Conservation (phyloP, 2,888 invertebrate species). For the Hirtodrosophila confusa region DNA sequence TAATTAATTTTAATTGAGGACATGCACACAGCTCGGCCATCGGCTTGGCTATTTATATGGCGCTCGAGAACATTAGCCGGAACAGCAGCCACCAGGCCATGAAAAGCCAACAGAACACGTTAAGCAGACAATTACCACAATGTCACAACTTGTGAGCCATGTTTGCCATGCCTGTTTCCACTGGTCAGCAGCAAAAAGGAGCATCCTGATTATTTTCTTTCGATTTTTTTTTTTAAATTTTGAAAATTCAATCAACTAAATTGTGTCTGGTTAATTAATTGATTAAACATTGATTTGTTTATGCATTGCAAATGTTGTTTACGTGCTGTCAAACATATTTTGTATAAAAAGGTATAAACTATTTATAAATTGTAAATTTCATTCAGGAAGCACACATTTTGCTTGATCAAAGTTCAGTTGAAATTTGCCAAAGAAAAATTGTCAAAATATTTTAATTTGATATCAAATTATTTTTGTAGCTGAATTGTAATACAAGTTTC, state of each 20-base stretch:
- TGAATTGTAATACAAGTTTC: not conserved
- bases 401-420: conserved; percentile 34
- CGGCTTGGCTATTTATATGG: conserved; percentile 38
- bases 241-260: conserved; percentile 6
- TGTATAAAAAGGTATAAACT: conserved; percentile 43
- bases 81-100: conserved; percentile 41
- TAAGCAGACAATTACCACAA: conserved; percentile 33
- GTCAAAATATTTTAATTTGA: not conserved
- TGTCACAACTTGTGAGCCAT: conserved; percentile 9
- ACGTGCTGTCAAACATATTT: conserved; percentile 44
- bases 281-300: conserved; percentile 56
- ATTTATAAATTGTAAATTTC: conserved; percentile 23
- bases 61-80: conserved; percentile 35
- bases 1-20: conserved; percentile 81
- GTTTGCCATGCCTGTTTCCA: too few relatives aligned
- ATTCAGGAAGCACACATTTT: conserved; percentile 25
- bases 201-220: too few relatives aligned
- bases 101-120: conserved; percentile 1
- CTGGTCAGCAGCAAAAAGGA: conserved; percentile 1
- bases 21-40: conserved; percentile 37
- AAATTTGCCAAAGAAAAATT: conserved; percentile 13
- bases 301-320: conserved; percentile 46
- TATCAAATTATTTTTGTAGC: conserved; percentile 7
- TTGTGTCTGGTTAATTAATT: conserved; percentile 34
- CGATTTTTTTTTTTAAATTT: conserved; percentile 9